Evolutionary conservation across 2,888 invertebrate genomes (phyloP).

Genomic region (Lathronympha strigana): DNA sequence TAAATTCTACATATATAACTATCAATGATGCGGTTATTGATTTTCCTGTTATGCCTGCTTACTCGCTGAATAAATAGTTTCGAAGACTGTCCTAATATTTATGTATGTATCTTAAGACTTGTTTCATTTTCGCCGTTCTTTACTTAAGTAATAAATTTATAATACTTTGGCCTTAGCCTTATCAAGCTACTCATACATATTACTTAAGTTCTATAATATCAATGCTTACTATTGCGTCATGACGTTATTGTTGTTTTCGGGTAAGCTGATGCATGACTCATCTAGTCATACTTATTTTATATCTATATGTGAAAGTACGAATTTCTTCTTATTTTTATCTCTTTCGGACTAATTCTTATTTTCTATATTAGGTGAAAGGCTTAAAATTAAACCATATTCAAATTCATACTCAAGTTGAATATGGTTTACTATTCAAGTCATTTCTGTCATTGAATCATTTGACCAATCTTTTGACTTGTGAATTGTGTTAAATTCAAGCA

Average conservation of each 20-base stretch:
- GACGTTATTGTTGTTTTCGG: slow-evolving; percentile 1
- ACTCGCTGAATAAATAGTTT: background rate
- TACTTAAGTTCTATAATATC: slow-evolving; percentile 2
- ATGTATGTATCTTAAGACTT: background rate
- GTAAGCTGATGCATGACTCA: slow-evolving; percentile 7
- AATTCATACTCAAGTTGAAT: too few relatives aligned
- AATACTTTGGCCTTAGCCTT: background rate
- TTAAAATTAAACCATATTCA: too few relatives aligned
- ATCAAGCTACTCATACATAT: background rate
- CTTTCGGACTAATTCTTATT: too few relatives aligned
- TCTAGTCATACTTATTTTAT: background rate
- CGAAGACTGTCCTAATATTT: background rate
- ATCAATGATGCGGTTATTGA: slow-evolving; percentile 24
- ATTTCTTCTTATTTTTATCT: background rate
- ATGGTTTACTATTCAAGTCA: too few relatives aligned
- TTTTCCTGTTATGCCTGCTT: slow-evolving; percentile 19
- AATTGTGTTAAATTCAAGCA: too few relatives aligned
- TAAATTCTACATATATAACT: slow-evolving; percentile 1
- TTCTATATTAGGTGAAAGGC: too few relatives aligned
- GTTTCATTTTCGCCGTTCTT: slow-evolving; percentile 1
- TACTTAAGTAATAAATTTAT: background rate
- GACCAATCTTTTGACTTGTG: too few relatives aligned
- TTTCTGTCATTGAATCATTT: too few relatives aligned
- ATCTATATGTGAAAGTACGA: slow-evolving; percentile 1
- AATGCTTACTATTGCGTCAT: slow-evolving; percentile 20